phyloP scores from a whole-genome alignment of 2,113 vertebrate species.

The human (Homo sapiens) region GRCh38 chr1:147769501-147770000 shows the following conservation, averaged over 20 bases:
- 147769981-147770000: neutral
- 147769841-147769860: neutral
- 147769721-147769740: neutral
- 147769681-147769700: neutral
- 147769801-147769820: neutral
- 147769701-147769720: neutral
- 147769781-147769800: neutral
- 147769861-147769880: neutral
- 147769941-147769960: neutral
- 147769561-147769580: neutral
- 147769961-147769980: neutral
- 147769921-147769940: neutral
- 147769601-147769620: neutral
- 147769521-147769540: neutral
- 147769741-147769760: neutral
- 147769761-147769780: neutral
- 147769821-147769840: neutral
- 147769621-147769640: neutral
- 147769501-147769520: neutral
- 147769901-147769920: neutral
- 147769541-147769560: neutral
- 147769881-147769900: neutral
- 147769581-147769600: neutral
- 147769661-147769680: accelerated
- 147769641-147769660: neutral